These are phyloP conservation scores for Antigone vipio DNA, from an alignment of 2,113 vertebrate species.

Conservation along the genomic window DNA sequence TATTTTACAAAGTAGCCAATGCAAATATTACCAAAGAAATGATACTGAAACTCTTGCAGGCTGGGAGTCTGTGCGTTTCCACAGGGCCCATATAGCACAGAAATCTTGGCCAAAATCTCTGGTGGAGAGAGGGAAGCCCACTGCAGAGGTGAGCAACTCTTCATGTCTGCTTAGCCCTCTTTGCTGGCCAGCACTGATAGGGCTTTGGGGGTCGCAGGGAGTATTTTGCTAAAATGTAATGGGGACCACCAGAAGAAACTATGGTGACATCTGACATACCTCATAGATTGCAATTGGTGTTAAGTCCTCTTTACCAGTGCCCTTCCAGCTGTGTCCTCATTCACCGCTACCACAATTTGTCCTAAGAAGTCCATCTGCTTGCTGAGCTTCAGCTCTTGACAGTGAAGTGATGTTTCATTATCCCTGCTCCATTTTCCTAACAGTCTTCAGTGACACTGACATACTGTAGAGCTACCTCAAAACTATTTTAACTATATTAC, in stretches of 20 bases:
- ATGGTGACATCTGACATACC: background rate
- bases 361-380: background rate
- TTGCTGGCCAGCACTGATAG: background rate
- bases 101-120: background rate
- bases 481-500: background rate
- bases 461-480: background rate
- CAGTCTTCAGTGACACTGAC: background rate
- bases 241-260: background rate
- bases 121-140: background rate
- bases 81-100: background rate
- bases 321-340: background rate
- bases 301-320: background rate
- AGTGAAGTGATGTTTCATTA: background rate
- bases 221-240: background rate
- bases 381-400: background rate
- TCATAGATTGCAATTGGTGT: background rate
- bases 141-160: background rate
- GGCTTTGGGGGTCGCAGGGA: background rate
- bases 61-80: background rate
- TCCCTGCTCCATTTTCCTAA: background rate
- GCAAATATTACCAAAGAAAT: background rate
- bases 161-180: background rate
- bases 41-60: background rate
- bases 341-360: background rate
- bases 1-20: background rate